These are phyloP conservation scores for Menura novaehollandiae DNA, from an alignment of 2,113 vertebrate species.

Conservation along the genomic window DNA sequence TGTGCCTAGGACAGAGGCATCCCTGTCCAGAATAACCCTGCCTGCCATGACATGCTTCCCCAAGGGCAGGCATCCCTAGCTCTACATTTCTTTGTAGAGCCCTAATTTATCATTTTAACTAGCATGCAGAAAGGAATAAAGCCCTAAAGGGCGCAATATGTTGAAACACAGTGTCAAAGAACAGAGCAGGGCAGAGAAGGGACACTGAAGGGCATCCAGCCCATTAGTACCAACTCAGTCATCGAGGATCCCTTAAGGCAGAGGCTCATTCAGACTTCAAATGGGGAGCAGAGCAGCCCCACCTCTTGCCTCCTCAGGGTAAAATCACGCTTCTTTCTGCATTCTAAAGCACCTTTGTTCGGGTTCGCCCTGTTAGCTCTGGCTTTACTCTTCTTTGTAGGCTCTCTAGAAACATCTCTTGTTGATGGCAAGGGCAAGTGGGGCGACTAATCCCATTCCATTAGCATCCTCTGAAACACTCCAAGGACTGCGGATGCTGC, in stretches of 20 bases:
- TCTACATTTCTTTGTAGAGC: background rate
- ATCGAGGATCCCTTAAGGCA: background rate
- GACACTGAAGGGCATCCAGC: background rate
- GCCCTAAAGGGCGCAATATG: background rate
- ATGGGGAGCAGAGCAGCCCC: background rate
- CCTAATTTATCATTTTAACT: background rate
- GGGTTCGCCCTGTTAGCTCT: background rate
- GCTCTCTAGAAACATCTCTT: background rate
- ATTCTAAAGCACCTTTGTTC: slow-evolving; percentile 30
- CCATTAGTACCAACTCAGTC: background rate
- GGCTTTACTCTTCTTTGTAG: slow-evolving; percentile 7
- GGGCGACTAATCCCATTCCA: background rate
- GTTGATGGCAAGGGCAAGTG: slow-evolving; percentile 11
- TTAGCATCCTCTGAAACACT: slow-evolving; percentile 17
- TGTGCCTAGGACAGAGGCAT: background rate
- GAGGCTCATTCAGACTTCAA: background rate
- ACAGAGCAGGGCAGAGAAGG: background rate
- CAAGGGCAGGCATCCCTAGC: background rate
- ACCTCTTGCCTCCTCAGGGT: background rate
- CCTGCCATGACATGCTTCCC: background rate
- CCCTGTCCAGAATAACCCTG: background rate
- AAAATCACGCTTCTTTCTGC: background rate
- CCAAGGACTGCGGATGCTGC: background rate
- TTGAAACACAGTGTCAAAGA: background rate
- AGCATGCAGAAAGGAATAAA: background rate